Conservation (phyloP, 2,888 invertebrate genomes). For the Rhamphomyia laevipes region DNA sequence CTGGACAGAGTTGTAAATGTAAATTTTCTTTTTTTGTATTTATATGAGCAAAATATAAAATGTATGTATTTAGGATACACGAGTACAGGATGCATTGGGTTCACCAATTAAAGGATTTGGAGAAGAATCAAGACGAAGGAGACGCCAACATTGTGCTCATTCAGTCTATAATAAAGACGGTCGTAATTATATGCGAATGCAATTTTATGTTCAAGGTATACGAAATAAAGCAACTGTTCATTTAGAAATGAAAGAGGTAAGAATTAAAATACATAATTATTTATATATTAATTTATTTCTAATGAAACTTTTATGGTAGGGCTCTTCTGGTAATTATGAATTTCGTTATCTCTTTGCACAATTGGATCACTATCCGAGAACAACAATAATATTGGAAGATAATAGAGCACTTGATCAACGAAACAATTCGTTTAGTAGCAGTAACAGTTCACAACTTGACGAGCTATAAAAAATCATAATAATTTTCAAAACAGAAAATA, state of each 20-base stretch:
- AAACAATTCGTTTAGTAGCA: neutral
- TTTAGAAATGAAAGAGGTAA: conserved; percentile 74
- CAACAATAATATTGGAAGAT: conserved; percentile 68
- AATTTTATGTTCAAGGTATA: conserved; percentile 78
- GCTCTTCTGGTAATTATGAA: conserved; percentile 60
- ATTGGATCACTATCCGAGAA: conserved; percentile 62
- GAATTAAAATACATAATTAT: conserved; percentile 7
- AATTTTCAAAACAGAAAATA: neutral
- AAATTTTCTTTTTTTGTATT: conserved; percentile 6
- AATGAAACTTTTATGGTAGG: conserved; percentile 42
- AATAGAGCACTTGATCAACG: conserved; percentile 43
- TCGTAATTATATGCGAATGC: conserved; percentile 71
- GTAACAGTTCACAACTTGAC: neutral
- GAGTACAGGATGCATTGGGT: conserved; percentile 75
- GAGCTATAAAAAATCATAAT: neutral
- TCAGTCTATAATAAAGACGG: conserved; percentile 62
- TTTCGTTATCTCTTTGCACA: conserved; percentile 77
- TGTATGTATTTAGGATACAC: conserved; percentile 43
- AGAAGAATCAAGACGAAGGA: conserved; percentile 70
- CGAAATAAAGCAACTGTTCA: conserved; percentile 73
- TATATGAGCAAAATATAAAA: neutral
- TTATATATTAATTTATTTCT: neutral
- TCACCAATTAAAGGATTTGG: conserved; percentile 81
- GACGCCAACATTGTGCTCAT: conserved; percentile 76
- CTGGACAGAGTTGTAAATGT: conserved; percentile 60